Percentiles rank a stretch among this genome's conserved stretches.
Conservation (phyloP, 1,140 invertebrate species). For the Lasioglossum albipes region DNA sequence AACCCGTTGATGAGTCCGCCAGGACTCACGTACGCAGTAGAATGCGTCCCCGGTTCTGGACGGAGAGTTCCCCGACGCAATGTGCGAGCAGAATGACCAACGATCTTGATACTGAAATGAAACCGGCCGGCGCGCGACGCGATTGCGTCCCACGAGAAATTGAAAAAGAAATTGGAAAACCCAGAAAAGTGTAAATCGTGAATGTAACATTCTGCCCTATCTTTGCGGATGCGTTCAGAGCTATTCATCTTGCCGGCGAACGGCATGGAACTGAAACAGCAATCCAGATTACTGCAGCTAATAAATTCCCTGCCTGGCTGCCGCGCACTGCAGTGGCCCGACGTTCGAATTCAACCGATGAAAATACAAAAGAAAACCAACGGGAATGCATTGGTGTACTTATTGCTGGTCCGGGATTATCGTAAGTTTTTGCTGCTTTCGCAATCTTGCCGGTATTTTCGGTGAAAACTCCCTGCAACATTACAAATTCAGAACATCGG, state of each 20-base stretch:
- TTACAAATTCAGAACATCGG: too few relatives aligned
- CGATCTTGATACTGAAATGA: not conserved
- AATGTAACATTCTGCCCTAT: slow-evolving; percentile 27
- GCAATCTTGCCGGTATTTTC: too few relatives aligned
- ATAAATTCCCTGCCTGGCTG: slow-evolving; percentile 25
- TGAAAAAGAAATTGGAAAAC: slow-evolving; percentile 12
- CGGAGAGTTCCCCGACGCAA: not conserved
- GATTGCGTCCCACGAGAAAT: not conserved
- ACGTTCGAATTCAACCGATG: slow-evolving; percentile 10
- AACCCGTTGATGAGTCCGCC: too few relatives aligned
- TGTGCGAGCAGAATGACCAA: not conserved
- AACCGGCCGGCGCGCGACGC: not conserved
- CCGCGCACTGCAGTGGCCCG: not conserved
- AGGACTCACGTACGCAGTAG: too few relatives aligned
- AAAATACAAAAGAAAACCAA: not conserved
- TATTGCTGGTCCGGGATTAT: not conserved
- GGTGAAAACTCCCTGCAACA: too few relatives aligned
- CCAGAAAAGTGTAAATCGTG: slow-evolving; percentile 29
- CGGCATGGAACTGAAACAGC: slow-evolving; percentile 34
- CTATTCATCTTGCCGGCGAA: slow-evolving; percentile 17
- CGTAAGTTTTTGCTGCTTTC: too few relatives aligned
- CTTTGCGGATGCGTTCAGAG: slow-evolving; percentile 10
- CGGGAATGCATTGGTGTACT: not conserved
- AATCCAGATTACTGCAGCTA: slow-evolving; percentile 35
- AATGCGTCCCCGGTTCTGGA: not conserved